Base-by-base conservation (phyloP, 2,888 invertebrate genomes). In the Subacronicta megacephala region DNA sequence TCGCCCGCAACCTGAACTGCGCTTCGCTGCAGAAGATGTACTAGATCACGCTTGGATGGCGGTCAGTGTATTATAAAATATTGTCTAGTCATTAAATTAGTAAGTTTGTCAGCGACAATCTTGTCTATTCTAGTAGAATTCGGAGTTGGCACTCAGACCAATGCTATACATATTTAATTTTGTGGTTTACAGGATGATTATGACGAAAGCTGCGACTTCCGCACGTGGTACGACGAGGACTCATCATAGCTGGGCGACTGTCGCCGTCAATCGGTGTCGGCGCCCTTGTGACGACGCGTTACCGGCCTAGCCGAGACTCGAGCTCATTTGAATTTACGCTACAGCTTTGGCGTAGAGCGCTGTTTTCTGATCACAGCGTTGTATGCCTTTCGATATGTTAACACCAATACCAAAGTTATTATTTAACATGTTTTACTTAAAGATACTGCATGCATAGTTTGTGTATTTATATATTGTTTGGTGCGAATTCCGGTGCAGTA, bases 1-100 rank as follows among this genome's bases (percentile, higher is more conserved):
- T 52, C 97, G 98, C 81, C 96, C 98, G 26, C 97, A 98, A 85
- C 97, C 98, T 0, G 97, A 98, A 72, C 94, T 98, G 60, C 95
- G 99, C 75, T 97, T 98, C 86, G 97, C 97, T 43, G 98, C 98
- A n/a, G 97, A 97, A 85, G 98, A 99, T 82, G 98, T 99, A 57
- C 95, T 99, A 17, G 97, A 98, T 83, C 98, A 99, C 90, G 97
- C 97, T 36, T 99, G 99, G 99, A 95, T 97, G 95, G 94, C 95
- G 91, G 94, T 94, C 3, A 88, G 93, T 83, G 4, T 35, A 29
- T 17, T 3, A n/a, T 33, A 9, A 4, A 9, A 23, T n/a, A 17
- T 29, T 12, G 10, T 18, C 17, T 5, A 18, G 38, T 10, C n/a
- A 10, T 12, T n/a, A n/a, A 12, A 18, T 7, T 3, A 23, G 20